Base-by-base conservation (phyloP, 2,797 vertebrate species). In the Halcyon badia region DNA sequence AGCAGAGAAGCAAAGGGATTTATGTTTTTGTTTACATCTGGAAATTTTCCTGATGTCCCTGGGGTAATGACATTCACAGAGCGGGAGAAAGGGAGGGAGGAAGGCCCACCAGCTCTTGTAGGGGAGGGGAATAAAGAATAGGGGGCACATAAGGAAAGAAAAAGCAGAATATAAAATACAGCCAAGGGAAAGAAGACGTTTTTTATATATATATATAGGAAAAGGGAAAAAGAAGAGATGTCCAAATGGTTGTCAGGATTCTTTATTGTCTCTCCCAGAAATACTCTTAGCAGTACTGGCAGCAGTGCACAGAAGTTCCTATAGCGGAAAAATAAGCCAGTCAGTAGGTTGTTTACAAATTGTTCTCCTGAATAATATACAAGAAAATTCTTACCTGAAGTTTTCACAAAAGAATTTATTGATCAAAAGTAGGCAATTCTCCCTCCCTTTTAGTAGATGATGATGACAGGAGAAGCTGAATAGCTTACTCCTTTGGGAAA, bases 1-100 rank as follows among this genome's bases (percentile, higher is more conserved):
- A 77, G 52, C 77, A 70, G 56, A 82, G 56, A 91, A 94, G 65
- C 39, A 65, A 84, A 79, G 35, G 80, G 83, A 88, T 91, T 94
- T 93, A 93, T 89, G 83, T 21, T 92, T 90, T 96, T 96, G 73
- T 97, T 97, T 95, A 93, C 83, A 82, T 70, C 66, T 79, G 65
- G 73, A 90, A 90, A 88, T 86, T 71, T 88, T 66, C 83, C 44
- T 68, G 58, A 56, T 82, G 28, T 89, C 93, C 68, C 73, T 72
- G 69, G 93, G 90, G 90, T 86, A 93, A 83, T 79, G 39, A 17
- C 48, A 92, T 88, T 96, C 54, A 88, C 56, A n/a, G 37, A 24
- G 57, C 60, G 39, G 5, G 64, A 49, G 58, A 28, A 33, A 77
- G 54, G 37, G 48, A 76, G 44, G 58, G 15, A 84, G 41, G 24